phyloP scores from a whole-genome alignment of 2,797 vertebrate genomes.

The Phrynocephalus vlangalii region DNA sequence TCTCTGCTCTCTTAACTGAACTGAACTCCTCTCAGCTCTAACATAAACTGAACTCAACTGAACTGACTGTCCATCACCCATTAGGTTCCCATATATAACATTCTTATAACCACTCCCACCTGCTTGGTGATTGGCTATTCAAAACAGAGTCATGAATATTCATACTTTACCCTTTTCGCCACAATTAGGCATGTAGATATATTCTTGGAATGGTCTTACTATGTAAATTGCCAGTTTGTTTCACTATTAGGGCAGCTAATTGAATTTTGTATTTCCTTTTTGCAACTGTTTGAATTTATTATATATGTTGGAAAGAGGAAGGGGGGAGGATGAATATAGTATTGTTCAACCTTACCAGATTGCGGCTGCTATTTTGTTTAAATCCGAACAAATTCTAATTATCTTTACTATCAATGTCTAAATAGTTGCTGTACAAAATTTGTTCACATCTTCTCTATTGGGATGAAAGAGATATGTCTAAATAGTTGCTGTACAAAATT shows the following conservation, averaged over 20 bases:
- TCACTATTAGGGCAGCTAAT: conserved; percentile 39
- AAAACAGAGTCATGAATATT: no score
- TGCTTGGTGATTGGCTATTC: no score
- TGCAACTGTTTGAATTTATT: conserved; percentile 33
- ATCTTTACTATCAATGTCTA: conserved; percentile 13
- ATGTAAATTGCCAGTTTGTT: conserved; percentile 25
- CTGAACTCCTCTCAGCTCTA: no score
- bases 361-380: neutral
- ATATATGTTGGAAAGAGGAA: neutral
- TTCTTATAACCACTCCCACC: no score
- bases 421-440: conserved; percentile 25
- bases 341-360: neutral
- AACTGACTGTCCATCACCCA: no score
- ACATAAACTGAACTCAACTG: no score
- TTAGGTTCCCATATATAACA: no score
- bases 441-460: conserved; percentile 9
- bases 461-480: conserved; percentile 35
- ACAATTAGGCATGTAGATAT: conserved; percentile 23
- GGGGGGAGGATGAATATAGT: neutral
- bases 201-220: conserved; percentile 1
- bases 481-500: conserved; percentile 25
- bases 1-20: no score
- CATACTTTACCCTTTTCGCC: no score
- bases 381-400: conserved; percentile 22
- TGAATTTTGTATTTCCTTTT: neutral